Evolutionary conservation across 2,888 invertebrate genomes (phyloP).

Genomic region (Apoda limacodes): DNA sequence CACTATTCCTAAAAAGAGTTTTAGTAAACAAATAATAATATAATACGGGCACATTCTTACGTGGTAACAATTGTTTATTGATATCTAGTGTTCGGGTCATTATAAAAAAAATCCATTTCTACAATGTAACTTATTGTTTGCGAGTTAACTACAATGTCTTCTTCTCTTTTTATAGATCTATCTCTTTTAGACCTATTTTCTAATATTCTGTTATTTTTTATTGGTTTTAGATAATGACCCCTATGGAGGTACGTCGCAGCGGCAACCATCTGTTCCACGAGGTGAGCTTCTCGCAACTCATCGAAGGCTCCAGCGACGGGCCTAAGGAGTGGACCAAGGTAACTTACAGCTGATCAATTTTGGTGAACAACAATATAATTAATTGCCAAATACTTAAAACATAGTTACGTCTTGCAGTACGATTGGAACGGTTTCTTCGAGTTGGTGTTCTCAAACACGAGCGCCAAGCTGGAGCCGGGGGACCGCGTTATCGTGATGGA

Average conservation of each 20-base stretch:
- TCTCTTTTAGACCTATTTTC: too few species aligned
- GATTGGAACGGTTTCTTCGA: conserved; percentile 73
- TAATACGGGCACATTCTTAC: too few species aligned
- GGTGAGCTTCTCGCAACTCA: conserved; percentile 67
- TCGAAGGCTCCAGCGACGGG: conserved; percentile 56
- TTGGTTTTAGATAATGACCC: conserved; percentile 70
- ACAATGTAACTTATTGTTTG: too few species aligned
- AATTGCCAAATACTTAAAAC: background rate
- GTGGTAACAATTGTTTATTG: too few species aligned
- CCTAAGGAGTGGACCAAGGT: conserved; percentile 64
- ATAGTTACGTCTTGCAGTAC: conserved; percentile 59
- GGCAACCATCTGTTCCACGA: conserved; percentile 74
- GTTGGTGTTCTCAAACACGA: conserved; percentile 70
- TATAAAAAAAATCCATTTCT: too few species aligned
- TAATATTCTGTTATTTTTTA: too few species aligned
- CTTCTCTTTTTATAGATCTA: too few species aligned
- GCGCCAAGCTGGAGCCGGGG: conserved; percentile 54
- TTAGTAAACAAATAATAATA: too few species aligned
- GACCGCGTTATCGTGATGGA: conserved; percentile 76
- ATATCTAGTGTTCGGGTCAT: too few species aligned
- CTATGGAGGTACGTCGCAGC: conserved; percentile 72
- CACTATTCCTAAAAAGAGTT: too few species aligned
- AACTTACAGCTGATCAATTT: too few species aligned
- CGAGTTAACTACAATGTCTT: too few species aligned
- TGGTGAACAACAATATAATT: background rate